Base-by-base conservation (phyloP, 2,888 invertebrate species). In the Resseliella maxima region DNA sequence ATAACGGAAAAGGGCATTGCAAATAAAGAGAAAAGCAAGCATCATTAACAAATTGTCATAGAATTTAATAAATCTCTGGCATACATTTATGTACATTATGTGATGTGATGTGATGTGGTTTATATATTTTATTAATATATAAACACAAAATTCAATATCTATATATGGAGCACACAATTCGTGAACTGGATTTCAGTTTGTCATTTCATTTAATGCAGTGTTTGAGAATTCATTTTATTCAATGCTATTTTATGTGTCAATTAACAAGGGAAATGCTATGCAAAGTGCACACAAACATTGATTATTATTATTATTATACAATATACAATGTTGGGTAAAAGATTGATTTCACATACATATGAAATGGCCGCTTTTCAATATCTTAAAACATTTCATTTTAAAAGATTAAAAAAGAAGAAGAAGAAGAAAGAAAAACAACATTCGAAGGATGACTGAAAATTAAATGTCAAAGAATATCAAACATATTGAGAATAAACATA, bases 41-140 rank as follows among this genome's bases (percentile, higher is more conserved):
- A 72, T 72, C 72, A 72, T 72, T 72, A 72, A 72, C 72, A 72
- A 72, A 72, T 72, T 72, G 72, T 72, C 31, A 72, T 72, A 72
- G 72, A 72, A 72, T 72, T 72, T 72, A 72, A 72, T 72, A 72
- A 72, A 72, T 72, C 72, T 72, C 72, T 72, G 31, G 72, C 72
- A 72, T 72, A 72, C 12, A 72, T 72, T 72, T 72, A 72, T 72
- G 72, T 72, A 72, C 18, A 72, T 72, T 72, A 72, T 72, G 72
- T 72, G 72, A 35, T 59, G 5, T 59, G n/a, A n/a, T n/a, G n/a
- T n/a, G n/a, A n/a, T n/a, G n/a, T n/a, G n/a, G n/a, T n/a, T n/a
- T n/a, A n/a, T n/a, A n/a, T n/a, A n/a, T 41, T 5, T 41, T 41
- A 41, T 41, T 41, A 41, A 41, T 41, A 41, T 41, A 12, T 41